phyloP scores from a whole-genome alignment of 2,888 invertebrate genomes.

The Apodemia zela region DNA sequence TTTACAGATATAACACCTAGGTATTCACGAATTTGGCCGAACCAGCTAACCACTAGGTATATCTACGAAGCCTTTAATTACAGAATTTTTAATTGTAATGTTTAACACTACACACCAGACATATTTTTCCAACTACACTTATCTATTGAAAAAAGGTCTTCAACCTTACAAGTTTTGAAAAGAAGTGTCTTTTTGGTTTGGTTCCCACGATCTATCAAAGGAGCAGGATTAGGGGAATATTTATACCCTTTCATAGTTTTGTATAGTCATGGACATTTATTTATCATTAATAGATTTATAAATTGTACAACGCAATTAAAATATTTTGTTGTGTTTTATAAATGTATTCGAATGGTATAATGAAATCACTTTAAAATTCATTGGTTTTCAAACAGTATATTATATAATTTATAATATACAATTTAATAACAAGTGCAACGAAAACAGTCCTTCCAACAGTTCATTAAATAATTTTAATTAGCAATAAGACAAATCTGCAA shows the following conservation, averaged over 20 bases:
- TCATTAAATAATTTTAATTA: no score
- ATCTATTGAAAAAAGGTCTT: slow-evolving; percentile 49
- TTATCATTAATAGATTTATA: slow-evolving; percentile 75
- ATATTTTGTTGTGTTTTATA: no score
- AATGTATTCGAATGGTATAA: no score
- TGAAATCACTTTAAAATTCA: no score
- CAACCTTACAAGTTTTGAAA: slow-evolving; percentile 58
- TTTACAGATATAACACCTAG: not conserved
- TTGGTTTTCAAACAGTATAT: no score
- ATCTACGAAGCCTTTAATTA: not conserved
- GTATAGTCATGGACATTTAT: slow-evolving; percentile 69
- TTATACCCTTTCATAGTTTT: slow-evolving; percentile 72
- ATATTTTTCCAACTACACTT: not conserved
- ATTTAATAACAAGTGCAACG: no score
- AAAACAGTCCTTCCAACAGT: no score
- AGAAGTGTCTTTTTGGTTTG: slow-evolving; percentile 64
- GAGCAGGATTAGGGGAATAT: slow-evolving; percentile 71
- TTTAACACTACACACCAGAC: not conserved
- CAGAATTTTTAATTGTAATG: not conserved
- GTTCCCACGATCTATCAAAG: slow-evolving; percentile 76
- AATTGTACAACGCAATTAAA: slow-evolving; percentile 40
- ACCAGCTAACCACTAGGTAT: not conserved
- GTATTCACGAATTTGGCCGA: not conserved
- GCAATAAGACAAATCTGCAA: no score
- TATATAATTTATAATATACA: no score